phyloP scores from a whole-genome alignment of 2,888 invertebrate species.

The Heteromyza rotundicornis region DNA sequence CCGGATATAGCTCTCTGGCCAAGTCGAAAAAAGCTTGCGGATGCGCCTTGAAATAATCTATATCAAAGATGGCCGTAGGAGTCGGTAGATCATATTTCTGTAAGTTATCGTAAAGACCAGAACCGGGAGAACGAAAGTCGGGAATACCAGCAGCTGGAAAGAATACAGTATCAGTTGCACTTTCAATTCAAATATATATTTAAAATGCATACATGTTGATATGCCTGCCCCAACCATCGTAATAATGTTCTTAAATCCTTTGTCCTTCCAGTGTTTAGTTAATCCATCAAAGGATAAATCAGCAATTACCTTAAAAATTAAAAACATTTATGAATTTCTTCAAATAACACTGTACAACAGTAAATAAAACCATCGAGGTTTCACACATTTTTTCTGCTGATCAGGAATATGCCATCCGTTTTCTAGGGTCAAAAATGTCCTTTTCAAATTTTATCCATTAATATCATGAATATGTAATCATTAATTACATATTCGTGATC shows the following conservation, averaged over 20 bases:
- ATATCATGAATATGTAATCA: no score
- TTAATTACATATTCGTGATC: no score
- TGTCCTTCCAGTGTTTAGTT: slow-evolving; percentile 77
- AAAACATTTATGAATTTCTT: no score
- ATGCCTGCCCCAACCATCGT: slow-evolving; percentile 97
- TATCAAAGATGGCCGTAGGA: slow-evolving; percentile 91
- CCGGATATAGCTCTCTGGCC: slow-evolving; percentile 89
- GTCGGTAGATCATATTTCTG: slow-evolving; percentile 89
- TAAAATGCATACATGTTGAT: slow-evolving; percentile 80
- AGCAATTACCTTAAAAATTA: slow-evolving; percentile 70
- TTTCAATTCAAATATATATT: slow-evolving; percentile 18
- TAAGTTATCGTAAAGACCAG: slow-evolving; percentile 90
- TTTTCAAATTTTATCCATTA: no score
- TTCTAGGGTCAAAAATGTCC: no score
- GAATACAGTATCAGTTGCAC: no score
- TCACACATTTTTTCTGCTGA: no score
- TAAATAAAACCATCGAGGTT: no score
- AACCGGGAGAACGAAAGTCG: slow-evolving; percentile 92
- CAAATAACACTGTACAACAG: no score
- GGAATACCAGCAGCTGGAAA: slow-evolving; percentile 77
- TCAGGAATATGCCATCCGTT: no score
- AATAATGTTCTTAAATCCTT: slow-evolving; percentile 82
- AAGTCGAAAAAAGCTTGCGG: slow-evolving; percentile 92
- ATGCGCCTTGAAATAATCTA: slow-evolving; percentile 84
- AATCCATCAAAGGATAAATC: slow-evolving; percentile 79